Evolutionary conservation across 1,140 invertebrate genomes (phyloP).

Genomic region (Propsilocerus akamusi): DNA sequence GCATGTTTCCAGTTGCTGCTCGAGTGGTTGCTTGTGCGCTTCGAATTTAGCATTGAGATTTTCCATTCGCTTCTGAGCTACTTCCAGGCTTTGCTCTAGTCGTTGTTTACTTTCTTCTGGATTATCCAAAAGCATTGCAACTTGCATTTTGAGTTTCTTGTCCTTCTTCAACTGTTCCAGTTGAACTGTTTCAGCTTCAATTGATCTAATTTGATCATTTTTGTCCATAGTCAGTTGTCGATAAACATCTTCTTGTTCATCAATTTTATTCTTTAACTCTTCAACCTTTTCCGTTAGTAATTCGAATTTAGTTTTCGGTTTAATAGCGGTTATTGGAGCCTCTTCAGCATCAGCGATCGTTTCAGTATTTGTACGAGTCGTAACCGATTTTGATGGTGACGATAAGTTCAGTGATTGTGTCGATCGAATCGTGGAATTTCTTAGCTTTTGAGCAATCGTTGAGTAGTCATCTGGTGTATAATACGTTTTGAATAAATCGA

Average conservation of each 20-base stretch:
- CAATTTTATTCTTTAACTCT: slow-evolving; percentile 13
- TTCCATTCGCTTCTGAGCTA: slow-evolving; percentile 13
- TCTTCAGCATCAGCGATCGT: neutral
- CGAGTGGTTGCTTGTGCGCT: slow-evolving; percentile 15
- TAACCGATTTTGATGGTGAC: neutral
- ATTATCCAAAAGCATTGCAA: slow-evolving; percentile 18
- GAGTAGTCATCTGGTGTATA: neutral
- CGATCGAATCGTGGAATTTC: neutral
- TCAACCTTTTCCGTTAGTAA: slow-evolving; percentile 14
- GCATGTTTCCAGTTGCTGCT: slow-evolving; percentile 10
- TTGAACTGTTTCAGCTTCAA: neutral
- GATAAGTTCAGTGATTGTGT: neutral
- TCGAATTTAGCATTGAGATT: slow-evolving; percentile 21
- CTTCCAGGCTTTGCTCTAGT: slow-evolving; percentile 13
- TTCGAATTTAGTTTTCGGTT: slow-evolving; percentile 6
- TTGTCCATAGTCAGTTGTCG: neutral
- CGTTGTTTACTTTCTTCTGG: slow-evolving; percentile 16
- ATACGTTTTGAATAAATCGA: slow-evolving; percentile 10
- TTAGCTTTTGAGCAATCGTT: neutral
- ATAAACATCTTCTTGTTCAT: slow-evolving; percentile 7
- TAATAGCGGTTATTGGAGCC: neutral
- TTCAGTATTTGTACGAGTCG: neutral
- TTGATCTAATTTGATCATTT: slow-evolving; percentile 6
- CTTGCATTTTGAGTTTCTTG: slow-evolving; percentile 17
- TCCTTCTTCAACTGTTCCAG: slow-evolving; percentile 10